Evolutionary conservation across 2,888 invertebrate species (phyloP).

Genomic region (Sarcophaga subvicina): DNA sequence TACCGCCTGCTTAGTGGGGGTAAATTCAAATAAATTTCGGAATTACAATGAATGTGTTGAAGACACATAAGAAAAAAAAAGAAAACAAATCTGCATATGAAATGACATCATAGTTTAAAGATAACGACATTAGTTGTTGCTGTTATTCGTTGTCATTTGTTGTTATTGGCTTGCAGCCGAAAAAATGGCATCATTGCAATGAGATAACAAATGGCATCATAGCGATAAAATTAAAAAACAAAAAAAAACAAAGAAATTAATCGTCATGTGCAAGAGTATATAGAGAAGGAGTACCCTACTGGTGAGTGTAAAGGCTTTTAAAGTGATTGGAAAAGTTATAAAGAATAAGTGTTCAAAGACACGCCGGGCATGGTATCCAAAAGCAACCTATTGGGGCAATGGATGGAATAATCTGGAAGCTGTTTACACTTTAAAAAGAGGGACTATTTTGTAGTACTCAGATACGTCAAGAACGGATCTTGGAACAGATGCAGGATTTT

Average conservation of each 20-base stretch:
- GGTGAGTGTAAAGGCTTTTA: no score
- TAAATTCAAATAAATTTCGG: conserved; percentile 46
- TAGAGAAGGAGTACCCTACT: conserved; percentile 1
- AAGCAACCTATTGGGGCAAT: no score
- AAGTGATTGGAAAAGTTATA: no score
- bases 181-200: conserved; percentile 10
- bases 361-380: no score
- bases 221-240: neutral
- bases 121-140: conserved; percentile 49
- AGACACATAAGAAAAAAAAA: conserved; percentile 1
- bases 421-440: no score
- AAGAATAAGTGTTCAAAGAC: no score
- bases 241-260: neutral
- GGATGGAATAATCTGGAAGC: no score
- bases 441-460: no score
- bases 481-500: no score
- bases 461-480: no score
- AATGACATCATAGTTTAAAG: conserved; percentile 63
- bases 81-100: conserved; percentile 35
- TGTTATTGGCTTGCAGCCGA: conserved; percentile 3
- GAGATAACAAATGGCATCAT: conserved; percentile 47
- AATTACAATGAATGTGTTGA: conserved; percentile 10
- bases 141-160: neutral
- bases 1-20: neutral
- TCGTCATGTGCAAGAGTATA: neutral